Base-by-base conservation (phyloP, 1,140 invertebrate genomes). In the Steinernema khuongi region DNA sequence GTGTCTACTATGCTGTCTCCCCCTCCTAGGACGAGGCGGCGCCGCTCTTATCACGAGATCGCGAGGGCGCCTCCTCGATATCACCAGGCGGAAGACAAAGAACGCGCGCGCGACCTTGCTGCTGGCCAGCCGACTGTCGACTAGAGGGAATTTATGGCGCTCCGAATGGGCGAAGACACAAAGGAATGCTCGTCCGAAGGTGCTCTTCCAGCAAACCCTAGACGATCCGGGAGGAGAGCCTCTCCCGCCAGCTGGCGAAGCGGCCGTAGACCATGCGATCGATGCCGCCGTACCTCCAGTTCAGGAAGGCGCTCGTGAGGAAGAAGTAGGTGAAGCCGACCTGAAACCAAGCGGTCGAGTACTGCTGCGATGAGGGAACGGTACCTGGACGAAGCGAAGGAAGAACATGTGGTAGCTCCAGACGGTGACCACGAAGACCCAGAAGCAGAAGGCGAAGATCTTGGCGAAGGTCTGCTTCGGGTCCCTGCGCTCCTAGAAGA, bases 331-430 rank as follows among this genome's bases (percentile, higher is more conserved):
- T 11, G 66, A 77, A 77, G 7, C 66, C 67, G 1, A 73, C 17
- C 75, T 77, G 68, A 66, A 76, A 36, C 67, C 11, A 18, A 43
- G n/a, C 31, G 41, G n/a, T 75, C n/a, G 44, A 28, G n/a, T 72
- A 29, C 71, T 72, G 1, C 22, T 19, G 19, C 18, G 68, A 28
- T 33, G 1, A 33, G 7, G 1, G 26, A n/a, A 72, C 33, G 11
- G 33, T 74, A 85, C 81, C 72, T 84, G 84, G 19, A 84, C 73
- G 50, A 81, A 76, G n/a, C 60, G 44, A 36, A 83, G 41, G 70
- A 85, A 83, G 31, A 70, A 67, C 18, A 83, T 73, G 68, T 83
- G 82, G 72, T 83, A 83, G 2, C 73, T 43, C 76, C 84, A 83
- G 30, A 84, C 73, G n/a, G 33, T 31, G 31, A 81, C 78, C 1